Conservation (phyloP, 2,797 vertebrate species). For the Manis pentadactyla region DNA sequence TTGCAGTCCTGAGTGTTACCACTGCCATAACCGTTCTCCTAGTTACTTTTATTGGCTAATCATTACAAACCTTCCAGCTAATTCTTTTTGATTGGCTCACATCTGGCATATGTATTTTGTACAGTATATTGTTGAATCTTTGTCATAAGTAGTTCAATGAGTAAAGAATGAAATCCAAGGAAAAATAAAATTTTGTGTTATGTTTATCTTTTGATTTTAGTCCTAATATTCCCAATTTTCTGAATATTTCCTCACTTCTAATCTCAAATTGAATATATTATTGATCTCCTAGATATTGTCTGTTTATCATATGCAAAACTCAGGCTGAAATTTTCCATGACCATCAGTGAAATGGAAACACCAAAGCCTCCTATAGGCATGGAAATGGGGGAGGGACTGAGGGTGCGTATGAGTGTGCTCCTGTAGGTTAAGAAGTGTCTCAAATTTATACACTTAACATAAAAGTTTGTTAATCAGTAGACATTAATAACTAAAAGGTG, state of each 20-base stretch:
- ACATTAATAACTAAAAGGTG: background rate
- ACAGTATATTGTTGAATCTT: background rate
- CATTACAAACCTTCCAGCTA: background rate
- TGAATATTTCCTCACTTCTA: background rate
- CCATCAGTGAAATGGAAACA: background rate
- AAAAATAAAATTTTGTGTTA: background rate
- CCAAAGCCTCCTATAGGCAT: background rate
- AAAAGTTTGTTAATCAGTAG: background rate
- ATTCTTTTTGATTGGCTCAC: background rate
- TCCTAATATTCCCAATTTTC: background rate
- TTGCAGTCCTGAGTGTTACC: background rate
- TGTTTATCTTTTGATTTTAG: background rate
- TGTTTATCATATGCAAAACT: background rate
- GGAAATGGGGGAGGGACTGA: background rate
- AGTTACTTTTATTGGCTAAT: background rate
- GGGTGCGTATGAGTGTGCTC: rapidly evolving
- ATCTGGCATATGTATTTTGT: background rate
- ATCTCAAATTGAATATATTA: background rate
- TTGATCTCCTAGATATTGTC: background rate
- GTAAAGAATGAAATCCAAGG: background rate
- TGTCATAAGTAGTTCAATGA: background rate
- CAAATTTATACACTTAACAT: background rate
- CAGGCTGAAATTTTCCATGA: background rate
- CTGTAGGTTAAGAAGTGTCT: background rate
- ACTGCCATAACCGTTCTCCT: background rate